A percentile compares a stretch with the other conserved stretches of the same genome.
These are phyloP conservation scores for Prionailurus viverrinus DNA, from an alignment of 2,113 vertebrate species.

Conservation along the genomic window DNA sequence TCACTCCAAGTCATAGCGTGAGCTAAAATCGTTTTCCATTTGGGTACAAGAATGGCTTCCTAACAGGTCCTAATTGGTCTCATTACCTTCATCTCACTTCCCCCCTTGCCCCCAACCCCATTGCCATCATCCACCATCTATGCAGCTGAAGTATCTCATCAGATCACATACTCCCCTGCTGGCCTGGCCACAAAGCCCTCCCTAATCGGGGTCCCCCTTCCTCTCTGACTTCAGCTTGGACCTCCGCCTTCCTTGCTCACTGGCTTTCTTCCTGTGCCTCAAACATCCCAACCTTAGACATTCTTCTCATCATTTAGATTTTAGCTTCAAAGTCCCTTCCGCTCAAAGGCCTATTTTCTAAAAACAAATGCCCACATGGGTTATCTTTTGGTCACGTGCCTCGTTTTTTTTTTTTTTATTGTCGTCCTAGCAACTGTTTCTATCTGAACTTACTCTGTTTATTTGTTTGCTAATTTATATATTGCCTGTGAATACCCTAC, in stretches of 20 bases:
- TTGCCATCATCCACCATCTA: too few relatives aligned
- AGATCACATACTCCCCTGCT: neutral
- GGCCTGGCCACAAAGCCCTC: neutral
- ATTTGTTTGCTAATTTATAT: neutral
- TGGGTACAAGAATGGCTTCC: neutral
- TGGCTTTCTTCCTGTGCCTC: neutral
- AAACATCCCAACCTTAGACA: neutral
- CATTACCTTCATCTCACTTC: neutral
- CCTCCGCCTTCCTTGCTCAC: neutral
- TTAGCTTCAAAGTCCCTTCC: neutral
- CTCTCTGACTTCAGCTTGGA: neutral
- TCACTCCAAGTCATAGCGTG: too few relatives aligned
- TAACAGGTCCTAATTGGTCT: neutral
- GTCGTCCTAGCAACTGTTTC: neutral
- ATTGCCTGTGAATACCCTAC: neutral
- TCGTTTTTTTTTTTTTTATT: neutral
- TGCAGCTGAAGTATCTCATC: neutral
- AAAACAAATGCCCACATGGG: fast-evolving
- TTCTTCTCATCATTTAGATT: neutral
- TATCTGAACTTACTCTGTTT: too few relatives aligned
- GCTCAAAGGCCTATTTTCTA: neutral
- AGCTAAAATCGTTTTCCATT: neutral
- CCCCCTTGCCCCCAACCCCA: fast-evolving
- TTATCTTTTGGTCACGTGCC: neutral
- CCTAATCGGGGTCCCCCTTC: neutral